phyloP scores from a whole-genome alignment of 2,888 invertebrate genomes.

The Unio pictorum region DNA sequence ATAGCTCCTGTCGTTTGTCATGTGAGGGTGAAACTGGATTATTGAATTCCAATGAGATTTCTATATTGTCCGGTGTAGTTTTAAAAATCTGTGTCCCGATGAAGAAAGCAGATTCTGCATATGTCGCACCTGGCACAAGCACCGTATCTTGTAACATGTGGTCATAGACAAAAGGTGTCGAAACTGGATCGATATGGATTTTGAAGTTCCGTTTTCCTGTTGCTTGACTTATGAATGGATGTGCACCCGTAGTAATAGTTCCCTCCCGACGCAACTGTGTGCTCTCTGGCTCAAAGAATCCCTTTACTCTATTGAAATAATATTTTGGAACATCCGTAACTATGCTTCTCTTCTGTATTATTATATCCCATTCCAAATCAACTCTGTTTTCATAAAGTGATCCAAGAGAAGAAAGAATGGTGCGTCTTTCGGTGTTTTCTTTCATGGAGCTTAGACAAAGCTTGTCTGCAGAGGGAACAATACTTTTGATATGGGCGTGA shows the following conservation, averaged over 20 bases:
- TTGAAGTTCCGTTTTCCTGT: slow-evolving; percentile 8
- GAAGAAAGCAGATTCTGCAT: slow-evolving; percentile 36
- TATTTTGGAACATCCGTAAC: slow-evolving; percentile 39
- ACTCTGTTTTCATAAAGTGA: slow-evolving; percentile 26
- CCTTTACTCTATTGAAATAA: slow-evolving; percentile 31
- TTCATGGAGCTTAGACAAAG: slow-evolving; percentile 23
- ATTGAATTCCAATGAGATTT: not conserved
- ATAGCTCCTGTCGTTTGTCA: not conserved
- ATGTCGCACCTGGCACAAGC: slow-evolving; percentile 39
- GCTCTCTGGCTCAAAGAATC: slow-evolving; percentile 22
- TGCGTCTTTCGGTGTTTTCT: slow-evolving; percentile 18
- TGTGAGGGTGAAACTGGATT: not conserved
- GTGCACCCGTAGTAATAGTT: not conserved
- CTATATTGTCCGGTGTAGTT: not conserved
- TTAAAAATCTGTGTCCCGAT: slow-evolving; percentile 9
- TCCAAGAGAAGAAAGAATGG: slow-evolving; percentile 19
- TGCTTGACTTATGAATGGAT: slow-evolving; percentile 10
- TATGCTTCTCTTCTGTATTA: slow-evolving; percentile 13
- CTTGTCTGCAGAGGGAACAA: slow-evolving; percentile 22
- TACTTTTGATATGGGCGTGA: slow-evolving; percentile 32
- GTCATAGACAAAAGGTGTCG: slow-evolving; percentile 39
- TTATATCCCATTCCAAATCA: slow-evolving; percentile 20
- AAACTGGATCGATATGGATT: slow-evolving; percentile 15
- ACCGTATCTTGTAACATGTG: slow-evolving; percentile 25
- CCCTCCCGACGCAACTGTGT: slow-evolving; percentile 14